Evolutionary conservation across 1,140 invertebrate species (phyloP).

Genomic region (Hycleus phaleratus): DNA sequence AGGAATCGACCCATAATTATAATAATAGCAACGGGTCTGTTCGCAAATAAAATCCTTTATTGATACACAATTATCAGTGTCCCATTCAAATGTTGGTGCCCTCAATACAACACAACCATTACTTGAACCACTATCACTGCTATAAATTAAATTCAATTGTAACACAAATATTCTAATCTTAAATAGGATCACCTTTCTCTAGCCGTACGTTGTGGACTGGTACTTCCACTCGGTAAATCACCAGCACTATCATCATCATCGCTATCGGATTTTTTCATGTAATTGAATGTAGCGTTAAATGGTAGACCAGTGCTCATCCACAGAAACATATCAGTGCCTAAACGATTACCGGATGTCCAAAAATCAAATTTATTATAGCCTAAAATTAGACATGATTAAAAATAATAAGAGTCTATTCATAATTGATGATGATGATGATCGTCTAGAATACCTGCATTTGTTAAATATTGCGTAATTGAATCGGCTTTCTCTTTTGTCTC

Average conservation of each 20-base stretch:
- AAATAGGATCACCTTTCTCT: constrained; percentile 56
- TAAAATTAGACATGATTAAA: constrained; percentile 28
- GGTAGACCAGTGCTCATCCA: constrained; percentile 85
- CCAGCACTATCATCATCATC: constrained; percentile 30
- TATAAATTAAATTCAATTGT: constrained; percentile 24
- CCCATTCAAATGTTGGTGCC: constrained; percentile 69
- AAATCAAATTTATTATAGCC: constrained; percentile 75
- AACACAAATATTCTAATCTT: not conserved
- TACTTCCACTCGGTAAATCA: constrained; percentile 54
- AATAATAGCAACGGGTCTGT: constrained; percentile 82
- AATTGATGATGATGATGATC: not conserved
- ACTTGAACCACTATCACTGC: constrained; percentile 53
- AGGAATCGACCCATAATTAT: constrained; percentile 83
- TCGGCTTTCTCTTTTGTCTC: constrained; percentile 80
- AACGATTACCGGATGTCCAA: constrained; percentile 81
- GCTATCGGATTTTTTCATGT: constrained; percentile 52
- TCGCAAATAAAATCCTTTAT: constrained; percentile 83
- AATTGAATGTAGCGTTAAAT: constrained; percentile 80
- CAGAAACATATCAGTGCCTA: constrained; percentile 77
- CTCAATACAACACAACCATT: constrained; percentile 68
- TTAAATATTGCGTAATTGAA: constrained; percentile 71
- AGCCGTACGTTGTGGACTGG: constrained; percentile 64
- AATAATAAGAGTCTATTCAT: not conserved
- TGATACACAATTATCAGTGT: constrained; percentile 70
- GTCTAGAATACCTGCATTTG: constrained; percentile 56